Conservation (phyloP, 2,797 vertebrate genomes). For the Anguilla obscura region DNA sequence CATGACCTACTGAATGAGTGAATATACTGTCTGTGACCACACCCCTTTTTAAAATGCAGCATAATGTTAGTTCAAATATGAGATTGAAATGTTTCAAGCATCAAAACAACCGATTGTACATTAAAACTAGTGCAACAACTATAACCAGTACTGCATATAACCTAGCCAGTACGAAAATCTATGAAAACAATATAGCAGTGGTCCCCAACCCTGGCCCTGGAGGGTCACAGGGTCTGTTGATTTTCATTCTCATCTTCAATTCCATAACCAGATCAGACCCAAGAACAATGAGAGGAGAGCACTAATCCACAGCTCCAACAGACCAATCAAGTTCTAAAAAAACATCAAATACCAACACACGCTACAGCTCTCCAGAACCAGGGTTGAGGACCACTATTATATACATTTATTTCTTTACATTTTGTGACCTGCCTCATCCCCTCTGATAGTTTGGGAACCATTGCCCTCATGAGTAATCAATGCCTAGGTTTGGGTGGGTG, state of each 20-base stretch:
- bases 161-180: not conserved
- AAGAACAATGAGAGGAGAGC: not conserved
- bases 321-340: not conserved
- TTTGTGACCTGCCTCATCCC: not conserved
- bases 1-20: not conserved
- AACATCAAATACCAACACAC: not conserved
- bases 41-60: not conserved
- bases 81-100: not conserved
- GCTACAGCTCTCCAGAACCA: not conserved
- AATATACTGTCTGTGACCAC: not conserved
- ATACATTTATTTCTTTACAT: not conserved
- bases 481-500: not conserved
- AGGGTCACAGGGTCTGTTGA: not conserved
- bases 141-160: not conserved
- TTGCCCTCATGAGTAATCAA: not conserved
- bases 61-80: not conserved
- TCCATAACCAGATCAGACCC: not conserved
- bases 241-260: not conserved
- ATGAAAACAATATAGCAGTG: not conserved
- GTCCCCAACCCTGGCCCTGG: not conserved
- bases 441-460: not conserved
- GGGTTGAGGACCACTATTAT: not conserved
- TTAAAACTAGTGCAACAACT: not conserved
- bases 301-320: not conserved
- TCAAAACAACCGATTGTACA: not conserved